These are phyloP conservation scores for Myrmecophaga tridactyla DNA, from an alignment of 2,113 vertebrate species.

Conservation along the genomic window DNA sequence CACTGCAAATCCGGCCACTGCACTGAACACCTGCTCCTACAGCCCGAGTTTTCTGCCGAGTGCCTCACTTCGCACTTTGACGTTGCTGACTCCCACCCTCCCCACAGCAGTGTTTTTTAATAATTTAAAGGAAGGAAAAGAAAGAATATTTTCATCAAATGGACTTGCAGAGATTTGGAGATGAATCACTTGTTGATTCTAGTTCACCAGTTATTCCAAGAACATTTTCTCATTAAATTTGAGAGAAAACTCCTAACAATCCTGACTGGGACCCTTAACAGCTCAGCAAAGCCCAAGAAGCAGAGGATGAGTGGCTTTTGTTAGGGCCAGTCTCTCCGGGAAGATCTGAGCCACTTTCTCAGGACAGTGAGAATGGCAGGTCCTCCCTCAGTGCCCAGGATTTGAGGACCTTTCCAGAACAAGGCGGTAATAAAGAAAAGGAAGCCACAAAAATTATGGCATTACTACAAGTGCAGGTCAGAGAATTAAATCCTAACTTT, in stretches of 20 bases:
- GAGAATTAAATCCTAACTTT: neutral
- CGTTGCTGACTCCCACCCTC: neutral
- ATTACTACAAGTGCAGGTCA: neutral
- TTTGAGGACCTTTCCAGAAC: neutral
- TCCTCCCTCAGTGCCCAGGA: neutral
- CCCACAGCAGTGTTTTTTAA: accelerated
- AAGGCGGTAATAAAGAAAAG: neutral
- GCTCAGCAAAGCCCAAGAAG: neutral
- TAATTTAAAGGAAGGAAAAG: too few relatives aligned
- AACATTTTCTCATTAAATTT: neutral
- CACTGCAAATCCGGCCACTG: accelerated
- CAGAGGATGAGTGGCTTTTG: neutral
- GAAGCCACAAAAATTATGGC: neutral
- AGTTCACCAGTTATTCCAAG: neutral
- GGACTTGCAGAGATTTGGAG: neutral
- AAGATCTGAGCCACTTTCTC: neutral
- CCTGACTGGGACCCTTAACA: neutral
- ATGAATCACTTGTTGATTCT: neutral
- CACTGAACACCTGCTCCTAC: accelerated
- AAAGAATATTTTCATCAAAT: neutral
- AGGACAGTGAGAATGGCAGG: neutral
- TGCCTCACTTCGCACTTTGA: accelerated
- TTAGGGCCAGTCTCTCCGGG: neutral
- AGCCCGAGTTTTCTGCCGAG: neutral
- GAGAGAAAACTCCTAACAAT: neutral